Evolutionary conservation across 23 tunicate species (phyloP).

Genomic region (Halocynthia aurantium): DNA sequence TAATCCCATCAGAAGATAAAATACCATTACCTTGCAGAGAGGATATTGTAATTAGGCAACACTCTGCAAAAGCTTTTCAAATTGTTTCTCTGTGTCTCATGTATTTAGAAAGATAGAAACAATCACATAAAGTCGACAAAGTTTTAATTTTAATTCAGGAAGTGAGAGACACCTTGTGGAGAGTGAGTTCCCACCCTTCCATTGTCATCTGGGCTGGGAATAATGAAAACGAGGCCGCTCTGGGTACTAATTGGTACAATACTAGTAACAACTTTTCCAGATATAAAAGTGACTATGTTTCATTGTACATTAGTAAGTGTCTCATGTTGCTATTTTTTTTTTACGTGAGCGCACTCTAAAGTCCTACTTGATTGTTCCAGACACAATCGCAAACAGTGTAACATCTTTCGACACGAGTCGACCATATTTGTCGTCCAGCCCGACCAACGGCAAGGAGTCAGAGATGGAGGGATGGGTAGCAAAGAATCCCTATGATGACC

Average conservation of each 20-base stretch:
- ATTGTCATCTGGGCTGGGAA: constrained; percentile 94
- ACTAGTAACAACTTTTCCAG: constrained; percentile 37
- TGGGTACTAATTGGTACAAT: constrained; percentile 91
- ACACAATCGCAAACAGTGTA: constrained; percentile 42
- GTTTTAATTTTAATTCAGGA: constrained; percentile 28
- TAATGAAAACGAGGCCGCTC: constrained; percentile 98
- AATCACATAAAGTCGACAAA: too few relatives aligned
- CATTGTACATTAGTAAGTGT: constrained; percentile 65
- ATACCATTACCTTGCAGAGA: too few relatives aligned
- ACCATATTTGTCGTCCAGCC: constrained; percentile 90
- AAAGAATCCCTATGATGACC: constrained; percentile 78
- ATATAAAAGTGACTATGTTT: constrained; percentile 58
- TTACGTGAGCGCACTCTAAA: not conserved
- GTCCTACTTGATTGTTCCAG: constrained; percentile 17
- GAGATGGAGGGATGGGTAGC: constrained; percentile 65
- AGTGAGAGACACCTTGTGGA: constrained; percentile 34
- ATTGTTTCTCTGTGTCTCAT: too few relatives aligned
- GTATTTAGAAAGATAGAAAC: too few relatives aligned
- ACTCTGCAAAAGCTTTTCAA: too few relatives aligned
- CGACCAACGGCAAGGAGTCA: constrained; percentile 78
- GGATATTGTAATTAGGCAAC: too few relatives aligned
- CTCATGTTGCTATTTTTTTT: not conserved
- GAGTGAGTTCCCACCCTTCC: constrained; percentile 88
- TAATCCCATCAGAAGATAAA: too few relatives aligned
- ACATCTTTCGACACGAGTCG: constrained; percentile 47